Percentiles rank a stretch among this genome's conserved stretches.
These are phyloP conservation scores for Lampropteryx suffumata DNA, from an alignment of 2,888 invertebrate species.

Conservation along the genomic window DNA sequence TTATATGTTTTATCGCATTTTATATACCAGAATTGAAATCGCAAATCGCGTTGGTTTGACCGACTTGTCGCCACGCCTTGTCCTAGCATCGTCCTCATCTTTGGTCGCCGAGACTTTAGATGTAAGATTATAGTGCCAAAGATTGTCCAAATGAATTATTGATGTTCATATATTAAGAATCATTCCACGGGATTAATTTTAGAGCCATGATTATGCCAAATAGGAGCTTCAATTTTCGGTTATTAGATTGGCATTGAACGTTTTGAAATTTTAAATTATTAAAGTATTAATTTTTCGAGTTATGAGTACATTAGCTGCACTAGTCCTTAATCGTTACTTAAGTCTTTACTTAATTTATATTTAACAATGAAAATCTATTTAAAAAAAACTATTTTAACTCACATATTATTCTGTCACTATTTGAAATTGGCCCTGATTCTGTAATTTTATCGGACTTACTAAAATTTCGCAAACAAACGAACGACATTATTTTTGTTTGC, in stretches of 20 bases:
- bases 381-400: too few species aligned
- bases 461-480: too few species aligned
- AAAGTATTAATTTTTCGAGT: conserved; percentile 55
- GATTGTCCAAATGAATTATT: conserved; percentile 76
- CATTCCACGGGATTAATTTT: conserved; percentile 63
- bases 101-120: conserved; percentile 67
- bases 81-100: conserved; percentile 55
- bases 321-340: too few species aligned
- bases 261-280: conserved; percentile 40
- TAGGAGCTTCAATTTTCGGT: conserved; percentile 44
- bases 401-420: too few species aligned
- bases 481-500: too few species aligned
- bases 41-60: conserved; percentile 1
- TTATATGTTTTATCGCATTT: too few species aligned
- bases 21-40: neutral
- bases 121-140: conserved; percentile 78
- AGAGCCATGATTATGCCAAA: conserved; percentile 73
- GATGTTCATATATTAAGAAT: conserved; percentile 63
- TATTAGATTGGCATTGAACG: conserved; percentile 30
- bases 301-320: too few species aligned
- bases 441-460: too few species aligned
- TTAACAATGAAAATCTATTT: too few species aligned
- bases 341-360: too few species aligned
- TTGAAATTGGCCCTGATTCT: too few species aligned
- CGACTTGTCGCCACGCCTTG: conserved; percentile 15